Evolutionary conservation across 2,113 vertebrate genomes (phyloP), one percentile per base, ranked within the genome.

Genomic region (Datnioides undecimradiatus): DNA sequence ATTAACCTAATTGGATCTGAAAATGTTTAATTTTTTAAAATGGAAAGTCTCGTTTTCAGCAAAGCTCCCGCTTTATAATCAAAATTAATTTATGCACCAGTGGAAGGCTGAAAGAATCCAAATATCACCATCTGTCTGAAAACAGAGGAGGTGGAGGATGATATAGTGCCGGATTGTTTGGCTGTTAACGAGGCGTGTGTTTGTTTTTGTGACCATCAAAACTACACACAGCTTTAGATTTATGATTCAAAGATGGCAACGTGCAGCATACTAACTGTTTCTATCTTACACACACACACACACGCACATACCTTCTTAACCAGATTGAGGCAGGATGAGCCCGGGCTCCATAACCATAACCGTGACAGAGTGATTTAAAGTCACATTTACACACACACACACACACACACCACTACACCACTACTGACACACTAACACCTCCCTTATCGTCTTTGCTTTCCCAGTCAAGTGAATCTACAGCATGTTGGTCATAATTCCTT

Each of bases 361-460:
- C 2, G 5, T 87, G 80, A 86, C 77, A 62, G 74, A 88, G 70
- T 72, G 85, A 92, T 89, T 90, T 87, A 79, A 83, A 77, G 69
- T 66, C 73, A 69, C 58, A 80, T 34, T 66, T 36, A 64, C 52
- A 76, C 66, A 70, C 67, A 80, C 51, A 55, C 34, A 80, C 51
- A 55, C 34, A 64, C 52, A 76, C 66, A 70, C 67, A 80, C 51
- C n/a, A n/a, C n/a, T n/a, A 55, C 34, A 58, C 25, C 43, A 34
- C 41, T 41, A 52, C 21, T 19, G 54, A 58, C 58, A 62, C 49
- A 38, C 58, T 51, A 25, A 54, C 66, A 23, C 14, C n/a, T 74
- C 19, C 60, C 67, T 73, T 86, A 82, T 88, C 65, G 62, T 19
- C 29, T 82, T 69, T 29, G n/a, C 63, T 78, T 72, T 63, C 21